Conservation (phyloP, 1,140 invertebrate species). For the Drosophila ficusphila region DNA sequence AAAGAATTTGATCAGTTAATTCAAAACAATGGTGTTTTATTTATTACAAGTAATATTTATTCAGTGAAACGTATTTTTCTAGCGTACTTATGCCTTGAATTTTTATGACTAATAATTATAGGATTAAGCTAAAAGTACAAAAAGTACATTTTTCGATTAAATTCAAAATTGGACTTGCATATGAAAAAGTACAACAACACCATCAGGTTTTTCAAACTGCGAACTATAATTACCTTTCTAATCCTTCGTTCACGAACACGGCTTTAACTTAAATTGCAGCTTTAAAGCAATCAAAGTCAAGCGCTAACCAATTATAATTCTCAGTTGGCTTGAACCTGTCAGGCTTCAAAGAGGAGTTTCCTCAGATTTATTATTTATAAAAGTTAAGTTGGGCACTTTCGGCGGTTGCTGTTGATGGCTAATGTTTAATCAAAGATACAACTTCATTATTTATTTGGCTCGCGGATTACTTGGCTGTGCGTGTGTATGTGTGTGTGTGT, state of each 20-base stretch:
- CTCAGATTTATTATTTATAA: slow-evolving; percentile 63
- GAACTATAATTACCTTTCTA: slow-evolving; percentile 1
- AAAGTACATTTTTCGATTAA: too few species aligned
- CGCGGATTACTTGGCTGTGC: not conserved
- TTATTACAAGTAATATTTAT: too few species aligned
- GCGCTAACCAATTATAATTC: slow-evolving; percentile 34
- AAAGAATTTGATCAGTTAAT: too few species aligned
- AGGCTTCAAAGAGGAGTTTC: slow-evolving; percentile 33
- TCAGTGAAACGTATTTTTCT: too few species aligned
- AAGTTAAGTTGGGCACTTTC: slow-evolving; percentile 30
- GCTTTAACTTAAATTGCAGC: not conserved
- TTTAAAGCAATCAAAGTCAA: slow-evolving; percentile 18
- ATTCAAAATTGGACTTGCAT: too few species aligned
- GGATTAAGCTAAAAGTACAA: too few species aligned
- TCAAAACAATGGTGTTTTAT: too few species aligned
- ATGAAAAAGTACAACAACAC: too few species aligned
- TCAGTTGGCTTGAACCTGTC: slow-evolving; percentile 25
- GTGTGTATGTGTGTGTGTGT: too few species aligned
- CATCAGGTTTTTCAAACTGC: not conserved
- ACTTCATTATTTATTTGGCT: slow-evolving; percentile 56
- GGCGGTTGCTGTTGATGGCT: slow-evolving; percentile 17
- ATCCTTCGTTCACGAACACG: not conserved
- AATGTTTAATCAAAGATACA: slow-evolving; percentile 61
- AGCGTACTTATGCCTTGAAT: too few species aligned
- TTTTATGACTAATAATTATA: too few species aligned